phyloP scores from a whole-genome alignment of 2,113 vertebrate genomes.

The Scortum barcoo region DNA sequence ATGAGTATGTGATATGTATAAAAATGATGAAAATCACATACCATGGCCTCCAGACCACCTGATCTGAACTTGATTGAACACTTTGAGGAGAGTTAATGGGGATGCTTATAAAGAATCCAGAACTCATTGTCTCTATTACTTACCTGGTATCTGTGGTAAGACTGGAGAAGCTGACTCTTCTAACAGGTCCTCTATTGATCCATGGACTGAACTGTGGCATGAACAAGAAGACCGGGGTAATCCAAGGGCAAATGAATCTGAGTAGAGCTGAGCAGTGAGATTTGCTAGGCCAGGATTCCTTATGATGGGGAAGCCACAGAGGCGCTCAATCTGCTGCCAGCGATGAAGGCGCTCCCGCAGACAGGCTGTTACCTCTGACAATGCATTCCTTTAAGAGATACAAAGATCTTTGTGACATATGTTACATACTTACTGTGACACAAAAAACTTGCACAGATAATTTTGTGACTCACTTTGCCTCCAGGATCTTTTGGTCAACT shows the following conservation, averaged over 20 bases:
- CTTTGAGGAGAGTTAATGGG: neutral
- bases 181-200: slow-evolving; percentile 91
- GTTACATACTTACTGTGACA: neutral
- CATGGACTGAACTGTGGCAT: slow-evolving; percentile 84
- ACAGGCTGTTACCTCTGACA: slow-evolving; percentile 93
- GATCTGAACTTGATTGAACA: neutral
- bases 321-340: slow-evolving; percentile 96
- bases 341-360: slow-evolving; percentile 95
- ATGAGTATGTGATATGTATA: neutral
- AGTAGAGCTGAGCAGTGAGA: slow-evolving; percentile 93
- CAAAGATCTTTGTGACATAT: slow-evolving; percentile 1
- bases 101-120: neutral
- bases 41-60: neutral
- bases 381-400: slow-evolving; percentile 87
- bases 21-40: neutral
- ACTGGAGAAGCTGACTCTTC: slow-evolving; percentile 72
- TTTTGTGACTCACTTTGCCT: slow-evolving; percentile 91
- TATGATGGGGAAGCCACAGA: slow-evolving; percentile 94
- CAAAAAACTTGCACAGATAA: neutral
- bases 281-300: slow-evolving; percentile 92
- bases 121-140: neutral
- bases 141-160: slow-evolving; percentile 77
- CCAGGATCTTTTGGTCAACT: slow-evolving; percentile 97
- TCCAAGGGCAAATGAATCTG: slow-evolving; percentile 90
- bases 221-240: slow-evolving; percentile 89